Base-by-base conservation (phyloP, 2,888 invertebrate species). In the Anorthoa munda region DNA sequence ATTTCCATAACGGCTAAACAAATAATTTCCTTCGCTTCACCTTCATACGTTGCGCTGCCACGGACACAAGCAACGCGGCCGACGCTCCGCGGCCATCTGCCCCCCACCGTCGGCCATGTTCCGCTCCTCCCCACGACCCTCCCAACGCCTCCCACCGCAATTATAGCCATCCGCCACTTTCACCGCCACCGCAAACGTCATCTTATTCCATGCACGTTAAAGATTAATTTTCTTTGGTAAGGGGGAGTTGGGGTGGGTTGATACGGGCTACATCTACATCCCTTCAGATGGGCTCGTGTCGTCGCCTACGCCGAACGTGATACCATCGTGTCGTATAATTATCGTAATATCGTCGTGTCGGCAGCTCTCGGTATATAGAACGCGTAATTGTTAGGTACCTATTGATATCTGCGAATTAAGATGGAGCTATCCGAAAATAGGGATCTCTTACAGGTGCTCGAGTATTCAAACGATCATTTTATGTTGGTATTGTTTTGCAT, bases 131-230 rank as follows among this genome's bases (percentile, higher is more conserved):
- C 95, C 90, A 90, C 89, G 93, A 85, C 91, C 95, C 95, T 93
- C 96, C 95, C 95, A 95, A 92, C 95, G 95, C 95, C 95, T 92
- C 92, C 94, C 93, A 91, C 94, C 92, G 91, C 94, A 93, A 94
- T 94, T 93, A 94, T 91, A 91, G 87, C 90, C 91, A 91, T 90
- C 91, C 90, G 89, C 88, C 89, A 89, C 89, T 88, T 89, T 90
- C 89, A 81, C 90, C 90, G 89, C 85, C 92, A 88, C 90, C 89
- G 90, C 90, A 93, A 93, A 93, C 89, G 90, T 91, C 91, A 92
- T 94, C 94, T 93, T 96, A 94, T 88, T 82, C 78, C 87, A 84
- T 83, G 84, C 83, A 87, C 72, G 90, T 94, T 95, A 96, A 94
- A 95, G 96, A 94, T 95, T 94, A 94, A 93, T 45, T 60, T 60